A percentile compares a stretch with the other conserved stretches of the same genome.
These are phyloP conservation scores for Platichthys stellatus DNA, from an alignment of 2,113 vertebrate species.

Conservation along the genomic window DNA sequence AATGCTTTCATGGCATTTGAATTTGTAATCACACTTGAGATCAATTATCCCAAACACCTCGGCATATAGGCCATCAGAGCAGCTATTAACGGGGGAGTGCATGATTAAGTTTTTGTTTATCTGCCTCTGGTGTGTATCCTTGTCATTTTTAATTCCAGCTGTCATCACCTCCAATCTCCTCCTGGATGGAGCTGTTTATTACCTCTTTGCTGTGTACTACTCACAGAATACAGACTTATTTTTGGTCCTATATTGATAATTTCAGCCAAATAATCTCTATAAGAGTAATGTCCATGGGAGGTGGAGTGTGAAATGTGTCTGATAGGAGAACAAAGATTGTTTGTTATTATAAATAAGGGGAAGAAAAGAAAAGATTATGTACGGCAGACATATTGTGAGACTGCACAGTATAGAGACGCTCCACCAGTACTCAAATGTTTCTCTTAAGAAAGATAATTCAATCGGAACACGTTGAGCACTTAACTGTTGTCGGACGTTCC, in stretches of 20 bases:
- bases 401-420: background rate
- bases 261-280: constrained; percentile 1
- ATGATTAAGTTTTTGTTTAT: constrained; percentile 68
- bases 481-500: background rate
- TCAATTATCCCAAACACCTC: constrained; percentile 65
- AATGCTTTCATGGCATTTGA: constrained; percentile 57
- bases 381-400: background rate
- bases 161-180: constrained; percentile 23
- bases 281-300: constrained; percentile 40
- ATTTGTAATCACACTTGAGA: constrained; percentile 68
- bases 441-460: background rate
- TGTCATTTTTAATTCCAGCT: constrained; percentile 67
- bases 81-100: constrained; percentile 54
- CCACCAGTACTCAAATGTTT: background rate
- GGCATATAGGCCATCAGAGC: constrained; percentile 47
- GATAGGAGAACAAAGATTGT: constrained; percentile 3
- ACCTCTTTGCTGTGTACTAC: background rate
- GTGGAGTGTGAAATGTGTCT: constrained; percentile 48
- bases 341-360: constrained; percentile 14
- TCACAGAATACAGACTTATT: constrained; percentile 3
- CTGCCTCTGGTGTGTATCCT: constrained; percentile 55
- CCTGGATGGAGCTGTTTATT: constrained; percentile 1
- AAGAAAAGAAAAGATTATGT: background rate
- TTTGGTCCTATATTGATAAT: background rate
- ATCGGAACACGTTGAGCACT: constrained; percentile 5